Evolutionary conservation across 2,797 vertebrate genomes (phyloP).

Genomic region (Galagoides demidoff): DNA sequence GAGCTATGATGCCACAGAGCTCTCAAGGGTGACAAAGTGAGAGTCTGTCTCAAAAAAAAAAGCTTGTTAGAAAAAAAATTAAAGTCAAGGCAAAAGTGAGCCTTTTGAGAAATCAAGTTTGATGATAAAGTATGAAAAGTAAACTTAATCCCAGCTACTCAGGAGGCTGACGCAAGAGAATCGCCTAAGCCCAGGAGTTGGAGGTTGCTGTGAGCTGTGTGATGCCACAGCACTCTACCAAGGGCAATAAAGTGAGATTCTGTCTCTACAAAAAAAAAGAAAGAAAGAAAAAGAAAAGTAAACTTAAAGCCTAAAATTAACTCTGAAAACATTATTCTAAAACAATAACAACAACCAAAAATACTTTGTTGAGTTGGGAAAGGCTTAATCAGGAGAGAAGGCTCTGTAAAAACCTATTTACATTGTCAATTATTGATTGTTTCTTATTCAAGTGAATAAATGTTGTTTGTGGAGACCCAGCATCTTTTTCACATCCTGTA

Average conservation of each 20-base stretch:
- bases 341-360: background rate
- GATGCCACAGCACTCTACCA: too few relatives aligned
- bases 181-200: too few relatives aligned
- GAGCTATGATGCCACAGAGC: too few relatives aligned
- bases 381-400: background rate
- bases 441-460: constrained; percentile 30
- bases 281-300: too few relatives aligned
- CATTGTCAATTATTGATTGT: constrained; percentile 30
- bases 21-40: too few relatives aligned
- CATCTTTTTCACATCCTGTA: background rate
- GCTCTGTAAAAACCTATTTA: background rate
- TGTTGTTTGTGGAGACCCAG: background rate
- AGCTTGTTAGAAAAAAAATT: constrained; percentile 33
- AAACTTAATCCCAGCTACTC: background rate
- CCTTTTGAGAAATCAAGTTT: constrained; percentile 52
- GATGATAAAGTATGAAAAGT: constrained; percentile 59
- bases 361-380: background rate
- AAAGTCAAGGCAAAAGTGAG: constrained; percentile 61
- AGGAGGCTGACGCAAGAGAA: too few relatives aligned
- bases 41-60: too few relatives aligned
- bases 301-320: constrained; percentile 51
- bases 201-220: too few relatives aligned
- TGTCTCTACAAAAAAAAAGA: too few relatives aligned
- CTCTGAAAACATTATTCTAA: constrained; percentile 25
- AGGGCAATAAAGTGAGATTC: too few relatives aligned